Evolutionary conservation across 2,797 vertebrate genomes (phyloP).

Genomic region (Hephaestus fuliginosus): DNA sequence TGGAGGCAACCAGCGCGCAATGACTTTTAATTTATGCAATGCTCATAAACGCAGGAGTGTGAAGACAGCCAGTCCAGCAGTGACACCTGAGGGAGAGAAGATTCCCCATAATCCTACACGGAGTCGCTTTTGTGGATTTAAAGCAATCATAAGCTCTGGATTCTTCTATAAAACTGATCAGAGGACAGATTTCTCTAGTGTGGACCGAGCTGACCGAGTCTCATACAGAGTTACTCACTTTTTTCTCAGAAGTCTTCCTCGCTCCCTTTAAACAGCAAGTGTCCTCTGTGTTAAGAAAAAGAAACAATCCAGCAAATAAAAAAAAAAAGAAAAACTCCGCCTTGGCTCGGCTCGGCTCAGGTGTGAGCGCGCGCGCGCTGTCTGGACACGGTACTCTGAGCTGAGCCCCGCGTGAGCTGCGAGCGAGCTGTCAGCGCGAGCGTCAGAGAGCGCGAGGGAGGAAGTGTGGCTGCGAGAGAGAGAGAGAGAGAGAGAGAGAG

Average conservation of each 20-base stretch:
- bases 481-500: background rate
- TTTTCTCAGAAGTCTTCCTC: slow-evolving; percentile 12
- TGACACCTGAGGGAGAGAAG: background rate
- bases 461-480: background rate
- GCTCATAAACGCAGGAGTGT: background rate
- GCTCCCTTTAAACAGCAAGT: background rate
- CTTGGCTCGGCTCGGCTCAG: background rate
- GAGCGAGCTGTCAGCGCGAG: slow-evolving; percentile 50
- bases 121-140: background rate
- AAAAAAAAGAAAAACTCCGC: background rate
- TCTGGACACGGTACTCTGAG: background rate
- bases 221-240: slow-evolving; percentile 16
- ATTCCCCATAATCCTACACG: background rate
- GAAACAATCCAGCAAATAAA: background rate
- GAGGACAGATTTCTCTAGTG: background rate
- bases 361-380: too few species aligned
- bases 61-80: background rate
- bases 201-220: background rate
- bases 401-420: slow-evolving; percentile 33
- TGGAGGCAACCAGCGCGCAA: background rate
- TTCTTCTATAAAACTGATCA: background rate
- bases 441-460: slow-evolving; percentile 12
- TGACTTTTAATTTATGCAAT: background rate
- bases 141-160: background rate
- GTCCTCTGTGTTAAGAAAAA: background rate